Percentiles rank a stretch among this genome's conserved stretches.
These are phyloP conservation scores for Pocota personata DNA, from an alignment of 2,888 invertebrate genomes.

Conservation along the genomic window DNA sequence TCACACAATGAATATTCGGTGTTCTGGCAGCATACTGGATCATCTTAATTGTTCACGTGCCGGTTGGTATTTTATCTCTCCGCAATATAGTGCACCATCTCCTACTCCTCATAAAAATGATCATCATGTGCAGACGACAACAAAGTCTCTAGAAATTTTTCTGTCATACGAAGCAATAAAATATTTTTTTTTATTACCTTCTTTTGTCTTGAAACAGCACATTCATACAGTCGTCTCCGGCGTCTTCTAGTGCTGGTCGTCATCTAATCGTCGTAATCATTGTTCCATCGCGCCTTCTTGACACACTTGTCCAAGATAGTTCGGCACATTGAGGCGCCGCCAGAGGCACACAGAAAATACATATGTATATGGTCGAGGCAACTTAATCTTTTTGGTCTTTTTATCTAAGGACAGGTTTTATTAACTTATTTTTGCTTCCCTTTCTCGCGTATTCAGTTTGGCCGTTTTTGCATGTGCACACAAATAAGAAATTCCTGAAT, in stretches of 20 bases:
- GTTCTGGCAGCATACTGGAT: conserved; percentile 32
- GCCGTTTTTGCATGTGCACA: conserved; percentile 47
- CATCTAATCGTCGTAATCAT: not conserved
- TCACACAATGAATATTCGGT: conserved; percentile 7
- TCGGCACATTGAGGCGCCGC: conserved; percentile 38
- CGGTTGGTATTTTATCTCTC: conserved; percentile 19
- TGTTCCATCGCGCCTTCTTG: conserved; percentile 52
- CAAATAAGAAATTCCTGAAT: conserved; percentile 50
- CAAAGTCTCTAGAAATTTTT: conserved; percentile 68
- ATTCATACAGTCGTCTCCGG: conserved; percentile 6
- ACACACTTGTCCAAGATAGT: conserved; percentile 61
- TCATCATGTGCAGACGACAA: conserved; percentile 61
- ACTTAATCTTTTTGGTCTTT: conserved; percentile 62
- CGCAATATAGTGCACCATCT: conserved; percentile 40
- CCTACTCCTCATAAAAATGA: conserved; percentile 39
- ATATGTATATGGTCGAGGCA: conserved; percentile 57
- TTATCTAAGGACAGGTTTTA: conserved; percentile 53
- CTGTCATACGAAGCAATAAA: conserved; percentile 70
- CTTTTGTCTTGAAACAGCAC: conserved; percentile 45
- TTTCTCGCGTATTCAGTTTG: not conserved
- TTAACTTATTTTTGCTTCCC: conserved; percentile 10
- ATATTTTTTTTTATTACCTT: conserved; percentile 64
- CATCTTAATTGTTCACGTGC: conserved; percentile 61
- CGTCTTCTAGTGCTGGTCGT: conserved; percentile 7
- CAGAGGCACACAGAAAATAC: not conserved